Percentiles rank a stretch among this genome's conserved stretches.
phyloP scores from a whole-genome alignment of 2,888 invertebrate genomes.

The Didymodactylos carnosus region DNA sequence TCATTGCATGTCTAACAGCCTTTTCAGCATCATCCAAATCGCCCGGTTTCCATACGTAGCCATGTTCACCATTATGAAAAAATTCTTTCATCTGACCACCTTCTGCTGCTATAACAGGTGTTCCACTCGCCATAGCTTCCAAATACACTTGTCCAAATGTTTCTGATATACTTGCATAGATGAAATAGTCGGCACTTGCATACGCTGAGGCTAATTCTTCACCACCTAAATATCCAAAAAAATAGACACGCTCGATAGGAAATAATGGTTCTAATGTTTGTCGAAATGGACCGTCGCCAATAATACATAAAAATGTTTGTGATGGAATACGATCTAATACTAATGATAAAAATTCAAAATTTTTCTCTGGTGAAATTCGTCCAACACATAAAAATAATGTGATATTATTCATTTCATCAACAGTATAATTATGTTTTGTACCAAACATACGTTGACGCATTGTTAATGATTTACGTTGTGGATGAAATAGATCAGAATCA shows the following conservation, averaged over 20 bases:
- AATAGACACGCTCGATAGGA: conserved; percentile 2
- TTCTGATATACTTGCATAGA: conserved; percentile 11
- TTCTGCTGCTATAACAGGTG: conserved; percentile 7
- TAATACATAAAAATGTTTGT: conserved; percentile 9
- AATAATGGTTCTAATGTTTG: conserved; percentile 7
- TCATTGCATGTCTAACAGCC: neutral
- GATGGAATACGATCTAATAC: conserved; percentile 1
- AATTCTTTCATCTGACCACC: conserved; percentile 14
- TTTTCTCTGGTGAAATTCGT: conserved; percentile 14
- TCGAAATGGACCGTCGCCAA: conserved; percentile 10
- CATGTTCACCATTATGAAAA: conserved; percentile 10
- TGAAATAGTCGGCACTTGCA: conserved; percentile 13
- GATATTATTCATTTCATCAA: neutral
- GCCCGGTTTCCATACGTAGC: conserved; percentile 11
- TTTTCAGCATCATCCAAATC: conserved; percentile 2
- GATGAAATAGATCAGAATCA: conserved; percentile 8
- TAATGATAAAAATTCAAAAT: conserved; percentile 12
- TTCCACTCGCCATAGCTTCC: conserved; percentile 14
- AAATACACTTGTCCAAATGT: conserved; percentile 15
- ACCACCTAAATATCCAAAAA: conserved; percentile 13
- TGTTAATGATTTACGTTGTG: neutral
- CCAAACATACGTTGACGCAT: conserved; percentile 10
- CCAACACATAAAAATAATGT: conserved; percentile 7
- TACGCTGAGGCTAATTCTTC: conserved; percentile 6
- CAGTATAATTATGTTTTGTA: conserved; percentile 1